Evolutionary conservation across 2,113 vertebrate species (phyloP).

Genomic region (Athene cunicularia): DNA sequence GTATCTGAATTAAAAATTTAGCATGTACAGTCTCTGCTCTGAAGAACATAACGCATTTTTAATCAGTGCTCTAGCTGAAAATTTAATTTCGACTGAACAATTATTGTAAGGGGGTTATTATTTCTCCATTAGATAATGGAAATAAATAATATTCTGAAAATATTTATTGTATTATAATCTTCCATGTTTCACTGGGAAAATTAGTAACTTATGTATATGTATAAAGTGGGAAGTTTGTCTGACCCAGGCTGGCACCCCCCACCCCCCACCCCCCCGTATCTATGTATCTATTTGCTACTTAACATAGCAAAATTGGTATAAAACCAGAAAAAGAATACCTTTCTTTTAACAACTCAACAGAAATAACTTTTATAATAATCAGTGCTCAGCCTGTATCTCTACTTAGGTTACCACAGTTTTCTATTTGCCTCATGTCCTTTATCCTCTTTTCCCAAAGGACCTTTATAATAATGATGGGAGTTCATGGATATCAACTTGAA

Average conservation of each 20-base stretch:
- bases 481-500: not conserved
- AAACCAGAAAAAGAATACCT: not conserved
- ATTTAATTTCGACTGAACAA: not conserved
- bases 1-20: not conserved
- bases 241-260: not conserved
- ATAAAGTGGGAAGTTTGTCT: not conserved
- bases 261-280: fast-evolving
- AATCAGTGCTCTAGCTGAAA: not conserved
- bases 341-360: not conserved
- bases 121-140: not conserved
- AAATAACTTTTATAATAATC: not conserved
- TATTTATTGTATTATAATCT: not conserved
- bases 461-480: fast-evolving
- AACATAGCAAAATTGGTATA: not conserved
- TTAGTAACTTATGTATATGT: not conserved
- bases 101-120: not conserved
- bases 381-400: not conserved
- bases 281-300: not conserved
- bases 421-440: not conserved
- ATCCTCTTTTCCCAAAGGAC: not conserved
- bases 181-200: not conserved
- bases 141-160: not conserved
- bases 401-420: not conserved
- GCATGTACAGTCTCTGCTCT: not conserved
- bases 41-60: not conserved